phyloP scores from a whole-genome alignment of 2,888 invertebrate species.

The Drosophila mettleri region DNA sequence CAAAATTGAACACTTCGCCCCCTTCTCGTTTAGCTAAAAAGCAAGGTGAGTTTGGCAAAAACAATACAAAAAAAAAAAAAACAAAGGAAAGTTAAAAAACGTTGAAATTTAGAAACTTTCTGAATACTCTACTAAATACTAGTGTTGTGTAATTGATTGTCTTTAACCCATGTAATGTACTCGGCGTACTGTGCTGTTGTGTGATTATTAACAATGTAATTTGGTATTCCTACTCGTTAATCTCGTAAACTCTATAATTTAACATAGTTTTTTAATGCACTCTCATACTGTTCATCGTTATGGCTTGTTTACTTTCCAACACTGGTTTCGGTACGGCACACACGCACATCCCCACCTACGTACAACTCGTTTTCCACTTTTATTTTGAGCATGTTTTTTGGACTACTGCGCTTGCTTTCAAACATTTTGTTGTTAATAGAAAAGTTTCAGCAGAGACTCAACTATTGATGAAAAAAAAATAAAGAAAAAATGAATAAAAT shows the following conservation, averaged over 20 bases:
- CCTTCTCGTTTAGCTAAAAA: slow-evolving; percentile 31
- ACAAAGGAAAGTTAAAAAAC: background rate
- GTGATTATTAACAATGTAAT: slow-evolving; percentile 41
- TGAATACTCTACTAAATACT: slow-evolving; percentile 38
- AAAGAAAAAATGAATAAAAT: background rate
- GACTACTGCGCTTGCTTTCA: slow-evolving; percentile 60
- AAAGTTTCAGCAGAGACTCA: slow-evolving; percentile 45
- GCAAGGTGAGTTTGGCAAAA: slow-evolving; percentile 65
- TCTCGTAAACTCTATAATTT: slow-evolving; percentile 21
- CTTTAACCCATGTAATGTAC: slow-evolving; percentile 14
- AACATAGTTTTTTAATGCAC: slow-evolving; percentile 30
- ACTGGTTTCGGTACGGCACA: slow-evolving; percentile 56
- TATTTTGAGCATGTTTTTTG: slow-evolving; percentile 73
- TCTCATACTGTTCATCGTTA: slow-evolving; percentile 37
- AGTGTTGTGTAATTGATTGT: slow-evolving; percentile 34
- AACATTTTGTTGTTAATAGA: slow-evolving; percentile 51
- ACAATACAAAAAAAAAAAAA: slow-evolving; percentile 14
- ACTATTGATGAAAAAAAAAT: slow-evolving; percentile 18
- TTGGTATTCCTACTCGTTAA: slow-evolving; percentile 21
- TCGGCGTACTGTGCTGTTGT: slow-evolving; percentile 18
- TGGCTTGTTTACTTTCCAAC: slow-evolving; percentile 50
- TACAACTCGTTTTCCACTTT: slow-evolving; percentile 18
- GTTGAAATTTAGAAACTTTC: slow-evolving; percentile 28
- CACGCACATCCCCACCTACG: slow-evolving; percentile 17
- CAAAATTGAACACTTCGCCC: slow-evolving; percentile 14